These are phyloP conservation scores for Macrotrachela quadricornifera DNA, from an alignment of 1,140 invertebrate species.

Conservation along the genomic window DNA sequence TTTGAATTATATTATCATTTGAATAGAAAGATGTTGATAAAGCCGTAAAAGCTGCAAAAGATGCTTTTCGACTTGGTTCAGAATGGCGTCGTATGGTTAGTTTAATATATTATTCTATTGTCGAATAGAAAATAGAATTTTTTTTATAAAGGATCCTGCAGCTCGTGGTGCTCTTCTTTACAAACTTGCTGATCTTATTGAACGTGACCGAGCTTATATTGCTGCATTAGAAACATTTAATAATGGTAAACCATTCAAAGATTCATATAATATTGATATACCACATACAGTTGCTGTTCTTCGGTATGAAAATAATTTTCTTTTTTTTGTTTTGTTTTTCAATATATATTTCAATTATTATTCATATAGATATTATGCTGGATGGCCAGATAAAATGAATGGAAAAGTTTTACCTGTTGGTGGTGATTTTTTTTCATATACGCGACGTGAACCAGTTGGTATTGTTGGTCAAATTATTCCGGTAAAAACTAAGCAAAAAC, in stretches of 20 bases:
- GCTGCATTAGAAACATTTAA: conserved; percentile 54
- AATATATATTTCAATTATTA: background rate
- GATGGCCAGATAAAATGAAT: conserved; percentile 70
- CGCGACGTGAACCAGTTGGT: conserved; percentile 80
- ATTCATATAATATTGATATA: too few species aligned
- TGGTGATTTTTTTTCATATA: conserved; percentile 65
- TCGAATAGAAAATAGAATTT: too few species aligned
- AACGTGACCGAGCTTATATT: conserved; percentile 46
- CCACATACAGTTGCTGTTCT: too few species aligned
- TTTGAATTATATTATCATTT: too few species aligned
- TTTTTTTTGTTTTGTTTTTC: conserved; percentile 11
- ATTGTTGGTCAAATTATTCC: conserved; percentile 89
- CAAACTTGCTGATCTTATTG: conserved; percentile 51
- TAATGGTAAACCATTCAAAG: conserved; percentile 50
- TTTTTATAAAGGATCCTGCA: conserved; percentile 37
- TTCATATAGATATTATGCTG: conserved; percentile 39
- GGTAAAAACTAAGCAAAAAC: too few species aligned
- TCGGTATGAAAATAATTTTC: too few species aligned
- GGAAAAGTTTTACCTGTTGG: conserved; percentile 66
- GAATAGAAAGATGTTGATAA: conserved; percentile 42
- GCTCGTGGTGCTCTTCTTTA: conserved; percentile 42
- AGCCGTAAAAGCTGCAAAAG: conserved; percentile 50
- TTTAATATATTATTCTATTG: too few species aligned
- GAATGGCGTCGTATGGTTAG: conserved; percentile 50
- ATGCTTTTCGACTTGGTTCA: conserved; percentile 48